phyloP scores from a whole-genome alignment of 2,797 vertebrate genomes.

The Pseudopleuronectes americanus region DNA sequence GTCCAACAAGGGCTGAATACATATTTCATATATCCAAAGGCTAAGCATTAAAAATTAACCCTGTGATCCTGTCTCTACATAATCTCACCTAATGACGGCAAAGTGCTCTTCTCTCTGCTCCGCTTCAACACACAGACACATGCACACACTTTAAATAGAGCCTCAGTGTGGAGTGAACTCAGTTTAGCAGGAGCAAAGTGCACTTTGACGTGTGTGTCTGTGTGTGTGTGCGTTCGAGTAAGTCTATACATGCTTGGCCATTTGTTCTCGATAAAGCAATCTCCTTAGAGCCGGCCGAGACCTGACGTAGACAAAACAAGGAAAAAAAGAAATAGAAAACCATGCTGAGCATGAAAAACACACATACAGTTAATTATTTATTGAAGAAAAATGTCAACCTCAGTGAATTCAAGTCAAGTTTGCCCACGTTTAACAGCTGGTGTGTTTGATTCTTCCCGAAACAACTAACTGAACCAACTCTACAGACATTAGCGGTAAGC shows the following conservation, averaged over 20 bases:
- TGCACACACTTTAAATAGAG: constrained; percentile 52
- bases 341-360: constrained; percentile 36
- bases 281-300: constrained; percentile 10
- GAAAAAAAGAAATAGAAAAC: constrained; percentile 23
- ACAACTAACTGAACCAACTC: not conserved
- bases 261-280: constrained; percentile 12
- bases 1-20: constrained; percentile 73
- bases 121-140: constrained; percentile 57
- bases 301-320: constrained; percentile 6
- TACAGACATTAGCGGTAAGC: no score
- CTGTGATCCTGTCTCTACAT: constrained; percentile 71
- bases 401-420: not conserved
- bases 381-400: constrained; percentile 1
- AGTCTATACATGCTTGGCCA: not conserved
- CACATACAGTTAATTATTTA: constrained; percentile 49
- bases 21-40: constrained; percentile 79
- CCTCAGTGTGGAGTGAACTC: constrained; percentile 25
- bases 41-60: constrained; percentile 79
- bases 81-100: constrained; percentile 77
- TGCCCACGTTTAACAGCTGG: not conserved
- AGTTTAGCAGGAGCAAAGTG: constrained; percentile 66
- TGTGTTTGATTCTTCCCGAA: not conserved
- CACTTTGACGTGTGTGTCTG: constrained; percentile 45
- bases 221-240: constrained; percentile 1
- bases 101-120: constrained; percentile 67